A percentile compares a stretch with the other conserved stretches of the same genome.
These are phyloP conservation scores for Trilocha varians DNA, from an alignment of 2,888 invertebrate species.

Conservation along the genomic window DNA sequence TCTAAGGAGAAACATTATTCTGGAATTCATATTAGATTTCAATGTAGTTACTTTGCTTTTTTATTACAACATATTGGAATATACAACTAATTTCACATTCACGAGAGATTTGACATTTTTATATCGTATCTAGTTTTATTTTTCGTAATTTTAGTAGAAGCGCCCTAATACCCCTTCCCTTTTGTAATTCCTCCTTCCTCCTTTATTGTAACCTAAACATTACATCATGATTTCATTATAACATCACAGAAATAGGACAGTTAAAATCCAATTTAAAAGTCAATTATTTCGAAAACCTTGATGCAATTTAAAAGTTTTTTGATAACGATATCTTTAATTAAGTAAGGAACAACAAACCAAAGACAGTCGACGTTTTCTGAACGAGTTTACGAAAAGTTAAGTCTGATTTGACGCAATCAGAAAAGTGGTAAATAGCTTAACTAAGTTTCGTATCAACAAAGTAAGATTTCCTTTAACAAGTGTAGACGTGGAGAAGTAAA, in stretches of 20 bases:
- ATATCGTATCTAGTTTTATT: too few species aligned
- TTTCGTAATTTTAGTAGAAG: too few species aligned
- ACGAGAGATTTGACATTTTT: too few species aligned
- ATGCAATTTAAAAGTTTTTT: constrained; percentile 16
- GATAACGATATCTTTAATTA: constrained; percentile 19
- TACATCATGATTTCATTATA: too few species aligned
- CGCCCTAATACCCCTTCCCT: too few species aligned
- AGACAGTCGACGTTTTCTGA: constrained; percentile 16
- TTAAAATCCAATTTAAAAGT: constrained; percentile 13
- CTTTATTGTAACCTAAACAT: too few species aligned
- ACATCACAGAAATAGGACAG: constrained; percentile 14
- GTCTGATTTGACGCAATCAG: constrained; percentile 5
- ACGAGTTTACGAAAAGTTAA: constrained; percentile 13
- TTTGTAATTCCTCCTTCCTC: too few species aligned
- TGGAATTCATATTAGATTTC: constrained; percentile 17
- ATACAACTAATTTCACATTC: neutral
- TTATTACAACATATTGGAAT: neutral
- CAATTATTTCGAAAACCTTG: constrained; percentile 7
- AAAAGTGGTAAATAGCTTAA: neutral
- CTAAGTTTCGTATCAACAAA: too few species aligned
- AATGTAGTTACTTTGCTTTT: neutral
- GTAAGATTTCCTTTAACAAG: too few species aligned
- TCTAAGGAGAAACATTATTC: constrained; percentile 8
- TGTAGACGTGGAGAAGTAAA: too few species aligned
- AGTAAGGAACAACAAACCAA: constrained; percentile 14